A percentile compares a stretch with the other conserved stretches of the same genome.
Conservation (phyloP, 2,888 invertebrate genomes). For the Hirtodrosophila confusa region DNA sequence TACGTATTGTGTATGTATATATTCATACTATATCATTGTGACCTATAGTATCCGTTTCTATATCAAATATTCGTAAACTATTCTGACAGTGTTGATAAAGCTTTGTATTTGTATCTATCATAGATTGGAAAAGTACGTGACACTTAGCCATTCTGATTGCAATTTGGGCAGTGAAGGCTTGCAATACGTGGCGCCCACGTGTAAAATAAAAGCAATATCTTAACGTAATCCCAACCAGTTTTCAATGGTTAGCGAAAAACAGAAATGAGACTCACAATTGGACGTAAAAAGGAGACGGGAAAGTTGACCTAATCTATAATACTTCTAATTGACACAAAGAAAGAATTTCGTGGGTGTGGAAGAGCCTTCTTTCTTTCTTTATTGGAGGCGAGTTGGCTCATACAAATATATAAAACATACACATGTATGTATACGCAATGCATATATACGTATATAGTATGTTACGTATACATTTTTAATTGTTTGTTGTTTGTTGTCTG, state of each 20-base stretch:
- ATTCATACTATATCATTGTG: too few relatives aligned
- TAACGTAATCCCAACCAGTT: too few relatives aligned
- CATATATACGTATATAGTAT: constrained; percentile 8
- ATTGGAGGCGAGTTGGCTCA: constrained; percentile 15
- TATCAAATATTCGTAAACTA: too few relatives aligned
- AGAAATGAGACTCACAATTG: too few relatives aligned
- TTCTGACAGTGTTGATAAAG: background rate
- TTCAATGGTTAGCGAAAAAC: too few relatives aligned
- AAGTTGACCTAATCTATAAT: background rate
- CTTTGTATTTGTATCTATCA: background rate
- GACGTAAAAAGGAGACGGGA: too few relatives aligned
- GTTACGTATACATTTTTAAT: constrained; percentile 6
- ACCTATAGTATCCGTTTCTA: too few relatives aligned
- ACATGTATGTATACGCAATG: background rate
- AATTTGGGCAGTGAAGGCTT: background rate
- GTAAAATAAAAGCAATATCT: too few relatives aligned
- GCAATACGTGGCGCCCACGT: too few relatives aligned
- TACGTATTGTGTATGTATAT: too few relatives aligned
- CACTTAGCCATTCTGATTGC: constrained; percentile 5
- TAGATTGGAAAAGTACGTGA: too few relatives aligned
- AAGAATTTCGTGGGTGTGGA: constrained; percentile 40
- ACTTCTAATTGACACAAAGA: constrained; percentile 54
- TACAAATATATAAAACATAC: constrained; percentile 21
- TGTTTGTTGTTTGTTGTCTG: background rate
- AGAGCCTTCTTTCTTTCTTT: constrained; percentile 8